Evolutionary conservation across 2,797 vertebrate genomes (phyloP).

Genomic region (Phyllotis vaccarum): DNA sequence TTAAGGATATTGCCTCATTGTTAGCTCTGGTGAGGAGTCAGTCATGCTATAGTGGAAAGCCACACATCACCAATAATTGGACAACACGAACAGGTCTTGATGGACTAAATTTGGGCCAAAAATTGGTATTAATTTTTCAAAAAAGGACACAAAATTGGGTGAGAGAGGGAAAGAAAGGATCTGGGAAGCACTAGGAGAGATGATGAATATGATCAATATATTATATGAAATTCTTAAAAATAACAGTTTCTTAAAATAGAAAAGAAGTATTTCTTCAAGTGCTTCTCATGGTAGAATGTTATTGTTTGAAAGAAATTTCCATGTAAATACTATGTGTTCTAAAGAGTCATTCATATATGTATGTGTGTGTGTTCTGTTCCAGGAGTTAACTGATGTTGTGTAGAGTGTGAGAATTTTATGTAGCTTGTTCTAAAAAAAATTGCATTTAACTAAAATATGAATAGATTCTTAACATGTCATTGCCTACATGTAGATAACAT

Average conservation of each 20-base stretch:
- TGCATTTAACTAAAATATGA: constrained; percentile 2
- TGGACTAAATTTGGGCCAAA: not conserved
- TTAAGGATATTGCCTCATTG: not conserved
- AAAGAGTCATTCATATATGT: not conserved
- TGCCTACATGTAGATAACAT: not conserved
- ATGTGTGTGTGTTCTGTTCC: not conserved
- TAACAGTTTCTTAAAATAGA: not conserved
- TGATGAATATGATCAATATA: not conserved
- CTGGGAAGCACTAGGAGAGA: not conserved
- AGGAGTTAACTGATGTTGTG: not conserved
- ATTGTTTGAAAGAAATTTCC: not conserved
- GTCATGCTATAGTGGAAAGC: not conserved
- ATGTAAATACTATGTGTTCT: not conserved
- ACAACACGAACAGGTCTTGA: not conserved
- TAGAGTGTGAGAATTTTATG: not conserved
- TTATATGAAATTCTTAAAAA: not conserved
- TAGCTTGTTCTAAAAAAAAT: not conserved
- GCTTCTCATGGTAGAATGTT: not conserved
- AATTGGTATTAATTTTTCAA: not conserved
- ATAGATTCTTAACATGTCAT: not conserved
- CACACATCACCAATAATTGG: not conserved
- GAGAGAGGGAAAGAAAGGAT: not conserved
- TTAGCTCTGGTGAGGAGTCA: not conserved
- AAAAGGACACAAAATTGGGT: not conserved
- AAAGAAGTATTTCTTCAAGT: not conserved